Percentiles rank a stretch among this genome's conserved stretches.
These are phyloP conservation scores for Sericinus montela DNA, from an alignment of 2,888 invertebrate genomes.

Conservation along the genomic window DNA sequence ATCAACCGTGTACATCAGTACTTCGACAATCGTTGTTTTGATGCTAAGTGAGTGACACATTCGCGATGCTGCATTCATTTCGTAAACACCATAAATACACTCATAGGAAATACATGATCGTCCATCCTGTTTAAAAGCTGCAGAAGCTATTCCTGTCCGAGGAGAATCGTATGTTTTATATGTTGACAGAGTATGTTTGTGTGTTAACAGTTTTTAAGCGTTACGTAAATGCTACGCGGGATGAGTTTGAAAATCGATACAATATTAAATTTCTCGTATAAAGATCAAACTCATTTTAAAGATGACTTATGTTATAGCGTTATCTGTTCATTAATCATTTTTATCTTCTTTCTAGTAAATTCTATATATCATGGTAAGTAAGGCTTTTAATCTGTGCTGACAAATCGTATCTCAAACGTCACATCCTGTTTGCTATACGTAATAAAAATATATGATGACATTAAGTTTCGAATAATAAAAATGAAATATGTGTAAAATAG, in stretches of 20 bases:
- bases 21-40: constrained; percentile 13
- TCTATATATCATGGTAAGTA: too few species aligned
- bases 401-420: background rate
- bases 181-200: constrained; percentile 30
- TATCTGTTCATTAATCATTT: too few species aligned
- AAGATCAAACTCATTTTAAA: background rate
- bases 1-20: constrained; percentile 5
- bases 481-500: background rate
- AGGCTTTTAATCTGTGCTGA: too few species aligned
- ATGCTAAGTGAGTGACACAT: constrained; percentile 24
- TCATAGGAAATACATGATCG: constrained; percentile 62
- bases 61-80: constrained; percentile 40
- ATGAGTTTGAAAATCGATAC: constrained; percentile 56
- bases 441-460: constrained; percentile 16
- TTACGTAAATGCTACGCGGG: constrained; percentile 58
- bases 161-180: constrained; percentile 18
- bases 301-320: too few species aligned
- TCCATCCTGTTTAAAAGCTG: constrained; percentile 28
- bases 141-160: constrained; percentile 42
- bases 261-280: constrained; percentile 23
- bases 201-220: constrained; percentile 33
- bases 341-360: too few species aligned
- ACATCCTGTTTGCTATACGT: background rate
- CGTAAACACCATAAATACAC: constrained; percentile 50
- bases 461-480: background rate